Conservation (phyloP, 2,113 vertebrate genomes). For the Diglossa brunneiventris region DNA sequence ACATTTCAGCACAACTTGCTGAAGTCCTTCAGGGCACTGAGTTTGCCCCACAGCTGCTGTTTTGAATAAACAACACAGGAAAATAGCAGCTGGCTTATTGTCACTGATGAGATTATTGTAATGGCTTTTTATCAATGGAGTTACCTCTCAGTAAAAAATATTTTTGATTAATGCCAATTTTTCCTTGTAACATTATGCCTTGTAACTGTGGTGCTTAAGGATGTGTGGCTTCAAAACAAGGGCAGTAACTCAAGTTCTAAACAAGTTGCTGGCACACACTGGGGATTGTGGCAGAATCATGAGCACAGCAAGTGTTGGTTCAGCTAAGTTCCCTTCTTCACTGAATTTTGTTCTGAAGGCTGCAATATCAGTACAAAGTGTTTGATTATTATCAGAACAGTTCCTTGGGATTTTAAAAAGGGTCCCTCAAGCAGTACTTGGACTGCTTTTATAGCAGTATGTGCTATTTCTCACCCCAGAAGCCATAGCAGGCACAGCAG, state of each 20-base stretch:
- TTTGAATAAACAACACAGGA: background rate
- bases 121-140: background rate
- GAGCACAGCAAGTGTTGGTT: background rate
- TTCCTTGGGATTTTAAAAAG: background rate
- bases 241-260: background rate
- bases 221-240: background rate
- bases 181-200: background rate
- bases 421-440: background rate
- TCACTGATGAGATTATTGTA: background rate
- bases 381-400: background rate
- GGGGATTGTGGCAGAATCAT: background rate
- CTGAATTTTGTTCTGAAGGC: background rate
- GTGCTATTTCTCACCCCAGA: background rate
- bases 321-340: background rate
- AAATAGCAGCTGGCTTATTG: background rate
- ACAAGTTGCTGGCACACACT: rapidly evolving
- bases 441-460: background rate
- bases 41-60: background rate
- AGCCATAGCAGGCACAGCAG: background rate
- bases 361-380: background rate
- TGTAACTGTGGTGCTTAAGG: background rate
- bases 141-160: background rate
- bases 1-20: background rate
- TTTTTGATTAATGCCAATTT: background rate
- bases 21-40: background rate